phyloP scores from a whole-genome alignment of 2,113 vertebrate genomes.

The Nipponia nippon region DNA sequence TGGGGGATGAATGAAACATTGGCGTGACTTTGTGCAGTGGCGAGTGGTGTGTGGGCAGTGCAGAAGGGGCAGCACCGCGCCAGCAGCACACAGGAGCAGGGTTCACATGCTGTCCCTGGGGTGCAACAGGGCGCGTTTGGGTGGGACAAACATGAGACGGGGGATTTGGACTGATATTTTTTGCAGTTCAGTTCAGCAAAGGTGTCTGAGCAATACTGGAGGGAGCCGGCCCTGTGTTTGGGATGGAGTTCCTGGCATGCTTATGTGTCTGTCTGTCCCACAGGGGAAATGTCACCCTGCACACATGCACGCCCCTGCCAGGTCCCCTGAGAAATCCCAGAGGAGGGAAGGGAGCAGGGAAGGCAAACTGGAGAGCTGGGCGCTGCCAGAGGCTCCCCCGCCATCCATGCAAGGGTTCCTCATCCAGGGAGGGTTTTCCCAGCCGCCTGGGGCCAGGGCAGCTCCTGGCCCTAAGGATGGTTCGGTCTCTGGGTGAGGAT shows the following conservation, averaged over 20 bases:
- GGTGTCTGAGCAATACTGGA: not conserved
- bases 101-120: rapidly evolving
- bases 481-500: not conserved
- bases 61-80: not conserved
- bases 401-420: too few species aligned
- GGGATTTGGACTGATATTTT: not conserved
- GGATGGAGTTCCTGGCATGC: not conserved
- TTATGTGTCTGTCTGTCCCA: not conserved
- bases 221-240: not conserved
- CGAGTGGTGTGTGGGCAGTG: rapidly evolving
- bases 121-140: not conserved
- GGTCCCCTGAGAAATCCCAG: not conserved
- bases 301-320: too few species aligned
- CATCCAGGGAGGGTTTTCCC: not conserved
- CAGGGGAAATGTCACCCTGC: not conserved
- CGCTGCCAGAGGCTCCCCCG: rapidly evolving
- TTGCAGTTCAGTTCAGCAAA: not conserved
- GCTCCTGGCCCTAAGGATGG: not conserved
- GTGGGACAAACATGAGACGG: not conserved
- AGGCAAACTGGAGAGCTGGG: not conserved
- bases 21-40: not conserved
- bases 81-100: not conserved
- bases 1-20: not conserved
- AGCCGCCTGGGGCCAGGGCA: not conserved
- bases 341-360: not conserved